Conservation (phyloP, 1,140 invertebrate genomes). For the Phortica variegata region DNA sequence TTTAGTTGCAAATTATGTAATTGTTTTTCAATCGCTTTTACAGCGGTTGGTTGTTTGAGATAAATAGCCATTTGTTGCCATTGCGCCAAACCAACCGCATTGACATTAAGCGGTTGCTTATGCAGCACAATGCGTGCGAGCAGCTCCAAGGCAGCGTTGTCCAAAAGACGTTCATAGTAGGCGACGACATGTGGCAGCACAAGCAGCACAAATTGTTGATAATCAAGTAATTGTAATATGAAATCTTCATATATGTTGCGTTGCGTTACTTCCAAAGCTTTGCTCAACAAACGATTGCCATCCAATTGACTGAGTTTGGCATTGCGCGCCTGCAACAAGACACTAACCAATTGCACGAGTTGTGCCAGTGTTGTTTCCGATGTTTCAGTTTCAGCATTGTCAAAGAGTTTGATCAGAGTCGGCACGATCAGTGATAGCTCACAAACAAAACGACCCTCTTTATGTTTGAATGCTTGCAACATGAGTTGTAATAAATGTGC, state of each 20-base stretch:
- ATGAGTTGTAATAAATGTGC: slow-evolving; percentile 57
- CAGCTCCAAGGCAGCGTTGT: slow-evolving; percentile 62
- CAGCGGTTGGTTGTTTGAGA: slow-evolving; percentile 51
- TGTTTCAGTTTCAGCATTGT: not conserved
- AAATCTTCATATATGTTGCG: slow-evolving; percentile 63
- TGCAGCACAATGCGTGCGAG: slow-evolving; percentile 68
- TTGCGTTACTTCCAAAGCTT: slow-evolving; percentile 62
- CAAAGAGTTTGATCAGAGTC: slow-evolving; percentile 62
- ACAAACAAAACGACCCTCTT: slow-evolving; percentile 65
- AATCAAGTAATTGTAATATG: slow-evolving; percentile 66
- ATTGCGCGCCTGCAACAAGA: slow-evolving; percentile 46
- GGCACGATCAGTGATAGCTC: slow-evolving; percentile 61
- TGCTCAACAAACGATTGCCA: slow-evolving; percentile 65
- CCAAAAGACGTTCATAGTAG: slow-evolving; percentile 63
- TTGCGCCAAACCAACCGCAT: slow-evolving; percentile 61
- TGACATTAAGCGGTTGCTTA: slow-evolving; percentile 66
- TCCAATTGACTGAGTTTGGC: slow-evolving; percentile 69
- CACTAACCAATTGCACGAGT: slow-evolving; percentile 26
- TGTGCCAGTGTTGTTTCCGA: slow-evolving; percentile 12
- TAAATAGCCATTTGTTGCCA: slow-evolving; percentile 70
- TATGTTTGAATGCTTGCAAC: slow-evolving; percentile 63
- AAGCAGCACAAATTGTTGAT: slow-evolving; percentile 71
- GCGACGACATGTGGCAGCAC: slow-evolving; percentile 70
- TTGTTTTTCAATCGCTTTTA: slow-evolving; percentile 21
- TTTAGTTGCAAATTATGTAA: slow-evolving; percentile 14